phyloP scores from a whole-genome alignment of 2,113 vertebrate genomes.

The Peromyscus californicus region DNA sequence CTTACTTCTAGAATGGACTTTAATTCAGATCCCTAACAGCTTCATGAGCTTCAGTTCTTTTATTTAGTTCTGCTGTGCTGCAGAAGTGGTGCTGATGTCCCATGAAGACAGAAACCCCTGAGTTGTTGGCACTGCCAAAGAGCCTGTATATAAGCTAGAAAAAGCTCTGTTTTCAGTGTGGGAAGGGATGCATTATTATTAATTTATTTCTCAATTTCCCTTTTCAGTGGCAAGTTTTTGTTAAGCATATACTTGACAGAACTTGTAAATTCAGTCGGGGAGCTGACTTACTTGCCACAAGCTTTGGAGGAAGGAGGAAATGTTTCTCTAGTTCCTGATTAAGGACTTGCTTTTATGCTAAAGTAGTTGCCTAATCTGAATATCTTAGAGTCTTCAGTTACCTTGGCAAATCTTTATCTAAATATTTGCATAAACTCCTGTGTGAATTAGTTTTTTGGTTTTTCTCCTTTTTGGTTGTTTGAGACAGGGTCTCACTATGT shows the following conservation, averaged over 20 bases:
- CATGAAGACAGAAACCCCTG: conserved; percentile 79
- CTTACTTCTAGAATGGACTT: background rate
- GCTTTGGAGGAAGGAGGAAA: background rate
- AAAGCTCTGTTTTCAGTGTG: conserved; percentile 70
- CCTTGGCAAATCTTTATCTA: background rate
- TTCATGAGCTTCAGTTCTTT: conserved; percentile 87
- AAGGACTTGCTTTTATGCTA: background rate
- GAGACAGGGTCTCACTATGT: too few species aligned
- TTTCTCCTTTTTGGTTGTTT: too few species aligned
- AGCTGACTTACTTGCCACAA: background rate
- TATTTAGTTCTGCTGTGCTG: conserved; percentile 86
- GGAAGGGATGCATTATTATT: background rate
- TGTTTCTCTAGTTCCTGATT: background rate
- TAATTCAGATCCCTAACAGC: conserved; percentile 78
- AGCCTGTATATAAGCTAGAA: conserved; percentile 29
- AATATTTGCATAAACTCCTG: conserved; percentile 19
- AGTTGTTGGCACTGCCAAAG: conserved; percentile 79
- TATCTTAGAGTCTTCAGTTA: background rate
- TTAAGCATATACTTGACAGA: background rate
- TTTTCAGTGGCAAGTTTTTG: background rate
- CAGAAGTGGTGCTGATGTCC: conserved; percentile 83
- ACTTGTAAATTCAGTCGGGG: background rate
- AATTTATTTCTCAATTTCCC: background rate
- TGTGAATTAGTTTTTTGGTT: background rate
- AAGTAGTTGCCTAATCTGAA: conserved; percentile 19